Evolutionary conservation across 1,140 invertebrate genomes (phyloP), one percentile per base, ranked within the genome.

Genomic region (Bombus polaris): DNA sequence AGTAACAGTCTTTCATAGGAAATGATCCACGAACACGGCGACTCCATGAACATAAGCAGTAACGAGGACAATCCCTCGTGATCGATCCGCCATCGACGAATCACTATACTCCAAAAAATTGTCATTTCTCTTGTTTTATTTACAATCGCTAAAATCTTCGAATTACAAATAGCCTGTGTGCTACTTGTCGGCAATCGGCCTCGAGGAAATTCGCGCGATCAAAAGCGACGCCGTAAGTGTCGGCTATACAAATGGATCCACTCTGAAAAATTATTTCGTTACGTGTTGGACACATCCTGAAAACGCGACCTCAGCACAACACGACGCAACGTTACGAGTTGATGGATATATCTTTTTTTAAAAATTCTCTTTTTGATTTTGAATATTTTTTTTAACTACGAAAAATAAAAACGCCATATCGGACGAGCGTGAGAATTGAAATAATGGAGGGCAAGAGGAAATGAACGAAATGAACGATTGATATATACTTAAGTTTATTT

Each of bases 401-500:
- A 44, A 8, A 10, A 18, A 6, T 8, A 44, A 15, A 10, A 28
- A 18, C 42, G n/a, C 28, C 39, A 42, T 42, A n/a, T 71, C 2
- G 37, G 0, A 70, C 70, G 13, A 15, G 18, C 13, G 39, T 12
- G 72, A 13, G 9, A 42, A 62, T 44, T 2, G 3, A 47, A 37
- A 37, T 28, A 70, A 25, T 59, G 80, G 15, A 80, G 74, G 75
- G 75, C 81, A 59, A 68, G 39, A 84, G 62, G 77, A 84, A 88
- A 88, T 77, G 81, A 85, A 85, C 71, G 78, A 85, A 85, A 88
- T 79, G 47, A 53, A 53, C 79, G 75, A 89, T 92, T 94, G 92
- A 94, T 94, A 93, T 93, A 94, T 93, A 92, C 91, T 94, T 95
- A 94, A 93, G 88, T 95, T 95, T 95, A 94, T 94, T 94, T 93